Evolutionary conservation across 2,888 invertebrate species (phyloP), one percentile per base, ranked within the genome.

Genomic region (Watsonalla cultraria): DNA sequence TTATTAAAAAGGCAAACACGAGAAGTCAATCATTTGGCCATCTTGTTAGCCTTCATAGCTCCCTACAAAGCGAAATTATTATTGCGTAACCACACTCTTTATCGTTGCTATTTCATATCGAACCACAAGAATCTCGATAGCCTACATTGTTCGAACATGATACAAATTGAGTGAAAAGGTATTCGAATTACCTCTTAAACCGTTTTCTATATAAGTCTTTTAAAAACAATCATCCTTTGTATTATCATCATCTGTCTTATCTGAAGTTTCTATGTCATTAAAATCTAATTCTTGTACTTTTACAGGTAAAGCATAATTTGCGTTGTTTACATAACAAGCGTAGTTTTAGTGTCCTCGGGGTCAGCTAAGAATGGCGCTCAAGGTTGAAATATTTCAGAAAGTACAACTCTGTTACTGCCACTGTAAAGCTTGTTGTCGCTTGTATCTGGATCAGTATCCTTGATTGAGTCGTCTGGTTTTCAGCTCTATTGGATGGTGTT

Each of bases 321-420:
- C 62, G 72, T 76, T 78, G 73, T 77, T 76, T 65, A 72, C 70
- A 68, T 65, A 55, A 55, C 53, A 57, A 59, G 61, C 66, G 65
- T 80, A 72, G 65, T 76, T 65, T 74, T 65, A 64, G 63, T 57
- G 68, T 72, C 71, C 70, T 74, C 70, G 65, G 66, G 60, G 71
- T 72, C 68, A 67, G 70, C 72, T 77, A 68, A 72, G 76, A 80
- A 70, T 72, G 74, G 72, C 79, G 79, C 77, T 74, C 72, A 76
- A 74, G 65, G 64, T 70, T 64, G 70, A 74, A 68, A 75, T 72
- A 72, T 65, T 78, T 77, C 74, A 70, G 80, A 69, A 82, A 80
- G 77, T 77, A 86, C 83, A 85, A 84, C 86, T 85, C 80, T 85
- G 80, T 86, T 82, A 76, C 79, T 66, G 76, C 71, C 76, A 70